These are phyloP conservation scores for Drosophila sp. DNA, from an alignment of 1,140 invertebrate species.

Conservation along the genomic window DNA sequence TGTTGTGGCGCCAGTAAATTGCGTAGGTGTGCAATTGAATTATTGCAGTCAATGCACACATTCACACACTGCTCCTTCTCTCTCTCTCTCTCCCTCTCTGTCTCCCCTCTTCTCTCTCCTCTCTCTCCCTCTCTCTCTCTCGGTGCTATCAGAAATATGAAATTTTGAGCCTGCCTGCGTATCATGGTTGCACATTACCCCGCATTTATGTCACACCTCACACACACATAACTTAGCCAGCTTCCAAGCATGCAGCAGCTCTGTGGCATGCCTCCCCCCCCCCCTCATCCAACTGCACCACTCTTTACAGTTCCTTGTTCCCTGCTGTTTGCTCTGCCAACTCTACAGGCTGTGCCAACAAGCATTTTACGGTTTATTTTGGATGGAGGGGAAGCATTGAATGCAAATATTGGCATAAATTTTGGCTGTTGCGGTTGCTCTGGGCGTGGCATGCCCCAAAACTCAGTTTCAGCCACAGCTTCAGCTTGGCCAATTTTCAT, in stretches of 20 bases:
- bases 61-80: slow-evolving; percentile 36
- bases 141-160: slow-evolving; percentile 73
- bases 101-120: not conserved
- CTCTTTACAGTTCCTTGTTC: not conserved
- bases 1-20: slow-evolving; percentile 55
- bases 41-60: slow-evolving; percentile 81
- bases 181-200: slow-evolving; percentile 37
- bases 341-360: slow-evolving; percentile 41
- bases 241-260: slow-evolving; percentile 39
- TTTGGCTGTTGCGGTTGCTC: slow-evolving; percentile 71
- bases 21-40: slow-evolving; percentile 82
- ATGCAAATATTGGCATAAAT: slow-evolving; percentile 84
- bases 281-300: no score
- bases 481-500: slow-evolving; percentile 50
- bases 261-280: slow-evolving; percentile 13
- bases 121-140: not conserved
- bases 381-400: slow-evolving; percentile 80
- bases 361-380: slow-evolving; percentile 81
- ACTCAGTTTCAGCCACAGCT: slow-evolving; percentile 14
- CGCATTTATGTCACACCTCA: no score
- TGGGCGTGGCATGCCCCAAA: slow-evolving; percentile 15
- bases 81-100: not conserved
- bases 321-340: slow-evolving; percentile 17
- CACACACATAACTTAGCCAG: slow-evolving; percentile 8
- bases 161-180: slow-evolving; percentile 64